Percentiles rank a stretch among this genome's conserved stretches.
These are phyloP conservation scores for Nerophis ophidion DNA, from an alignment of 2,113 vertebrate genomes.

Conservation along the genomic window DNA sequence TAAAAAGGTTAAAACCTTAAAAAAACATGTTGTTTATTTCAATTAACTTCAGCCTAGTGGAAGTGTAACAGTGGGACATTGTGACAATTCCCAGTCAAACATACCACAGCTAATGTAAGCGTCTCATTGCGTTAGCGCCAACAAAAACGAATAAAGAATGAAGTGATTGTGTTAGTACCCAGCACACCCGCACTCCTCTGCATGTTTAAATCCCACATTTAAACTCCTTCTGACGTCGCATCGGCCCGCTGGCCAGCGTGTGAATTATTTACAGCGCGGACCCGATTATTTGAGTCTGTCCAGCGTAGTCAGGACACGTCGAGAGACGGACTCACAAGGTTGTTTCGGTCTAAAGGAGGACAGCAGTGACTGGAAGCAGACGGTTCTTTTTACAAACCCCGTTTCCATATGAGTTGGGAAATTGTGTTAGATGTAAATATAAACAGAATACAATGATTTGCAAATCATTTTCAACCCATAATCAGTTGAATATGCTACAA, in stretches of 20 bases:
- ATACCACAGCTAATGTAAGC: not conserved
- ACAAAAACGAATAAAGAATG: not conserved
- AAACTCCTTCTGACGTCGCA: not conserved
- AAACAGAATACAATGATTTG: too few relatives aligned
- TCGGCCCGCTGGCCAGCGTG: not conserved
- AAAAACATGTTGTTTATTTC: too few relatives aligned
- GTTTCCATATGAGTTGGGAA: too few relatives aligned
- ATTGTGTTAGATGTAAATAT: too few relatives aligned
- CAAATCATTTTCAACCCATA: too few relatives aligned
- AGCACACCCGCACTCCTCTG: not conserved
- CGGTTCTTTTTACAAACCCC: too few relatives aligned
- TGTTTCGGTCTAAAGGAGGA: constrained; percentile 15
- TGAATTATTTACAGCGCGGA: constrained; percentile 46
- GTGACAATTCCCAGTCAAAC: not conserved
- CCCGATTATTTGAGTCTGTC: constrained; percentile 17
- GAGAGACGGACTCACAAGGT: constrained; percentile 25
- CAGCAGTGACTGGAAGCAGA: not conserved
- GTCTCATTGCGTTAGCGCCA: not conserved
- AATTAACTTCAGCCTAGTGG: too few relatives aligned
- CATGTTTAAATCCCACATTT: not conserved
- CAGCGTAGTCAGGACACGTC: constrained; percentile 23
- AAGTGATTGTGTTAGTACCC: not conserved
- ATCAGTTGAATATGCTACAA: too few relatives aligned
- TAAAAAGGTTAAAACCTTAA: too few relatives aligned
- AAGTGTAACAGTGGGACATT: too few relatives aligned